These are phyloP conservation scores for Craseonycteris thonglongyai DNA, from an alignment of 2,113 vertebrate genomes.

Conservation along the genomic window DNA sequence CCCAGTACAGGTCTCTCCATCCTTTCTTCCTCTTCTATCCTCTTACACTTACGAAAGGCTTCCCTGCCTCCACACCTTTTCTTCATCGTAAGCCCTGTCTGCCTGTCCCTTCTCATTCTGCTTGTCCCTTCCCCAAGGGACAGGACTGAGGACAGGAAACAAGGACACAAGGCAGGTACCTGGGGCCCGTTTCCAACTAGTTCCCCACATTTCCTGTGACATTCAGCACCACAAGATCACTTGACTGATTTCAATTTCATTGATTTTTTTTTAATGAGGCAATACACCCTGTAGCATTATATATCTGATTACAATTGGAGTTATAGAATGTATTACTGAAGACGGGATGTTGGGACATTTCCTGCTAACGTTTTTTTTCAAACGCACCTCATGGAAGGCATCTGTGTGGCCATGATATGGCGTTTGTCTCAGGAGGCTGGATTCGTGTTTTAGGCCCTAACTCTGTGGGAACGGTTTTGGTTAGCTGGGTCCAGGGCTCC, in stretches of 20 bases:
- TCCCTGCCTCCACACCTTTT: not conserved
- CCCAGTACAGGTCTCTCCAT: not conserved
- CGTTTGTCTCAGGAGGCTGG: not conserved
- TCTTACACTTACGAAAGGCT: too few relatives aligned
- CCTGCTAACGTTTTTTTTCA: not conserved
- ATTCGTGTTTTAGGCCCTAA: not conserved
- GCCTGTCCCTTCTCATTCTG: not conserved
- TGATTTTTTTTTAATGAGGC: not conserved
- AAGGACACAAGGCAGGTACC: not conserved
- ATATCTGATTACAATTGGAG: not conserved
- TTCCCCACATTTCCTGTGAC: not conserved
- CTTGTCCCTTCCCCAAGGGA: not conserved
- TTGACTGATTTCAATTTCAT: not conserved
- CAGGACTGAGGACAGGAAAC: not conserved
- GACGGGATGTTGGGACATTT: not conserved
- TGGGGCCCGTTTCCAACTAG: not conserved
- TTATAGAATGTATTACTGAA: not conserved
- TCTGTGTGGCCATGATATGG: accelerated
- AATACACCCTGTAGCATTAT: not conserved
- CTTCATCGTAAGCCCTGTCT: not conserved
- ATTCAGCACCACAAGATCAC: not conserved
- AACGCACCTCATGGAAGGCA: not conserved
- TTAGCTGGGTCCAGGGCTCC: not conserved
- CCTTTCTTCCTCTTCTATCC: not conserved
- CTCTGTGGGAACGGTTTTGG: not conserved